A percentile compares a stretch with the other conserved stretches of the same genome.
Evolutionary conservation across 2,797 vertebrate species (phyloP).

Genomic region (Phylloscopus collybita): DNA sequence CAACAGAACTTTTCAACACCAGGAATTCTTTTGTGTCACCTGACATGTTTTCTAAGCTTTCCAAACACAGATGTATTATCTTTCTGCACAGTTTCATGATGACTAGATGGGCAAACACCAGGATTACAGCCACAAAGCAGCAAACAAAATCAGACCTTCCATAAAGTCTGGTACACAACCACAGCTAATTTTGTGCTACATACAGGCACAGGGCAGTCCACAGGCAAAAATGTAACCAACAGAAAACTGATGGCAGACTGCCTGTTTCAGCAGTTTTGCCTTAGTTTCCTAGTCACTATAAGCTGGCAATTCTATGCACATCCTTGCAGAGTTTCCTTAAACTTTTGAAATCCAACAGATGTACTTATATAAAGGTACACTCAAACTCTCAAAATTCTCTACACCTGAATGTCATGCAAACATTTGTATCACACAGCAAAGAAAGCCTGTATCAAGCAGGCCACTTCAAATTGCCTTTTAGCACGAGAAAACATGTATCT

Average conservation of each 20-base stretch:
- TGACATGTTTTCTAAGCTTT: neutral
- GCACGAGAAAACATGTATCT: fast-evolving
- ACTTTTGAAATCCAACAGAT: neutral
- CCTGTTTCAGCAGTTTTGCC: neutral
- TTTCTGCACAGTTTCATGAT: neutral
- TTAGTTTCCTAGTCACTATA: neutral
- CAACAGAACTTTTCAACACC: neutral
- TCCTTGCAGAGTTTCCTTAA: neutral
- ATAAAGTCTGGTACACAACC: neutral
- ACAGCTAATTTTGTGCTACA: neutral
- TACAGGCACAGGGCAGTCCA: neutral
- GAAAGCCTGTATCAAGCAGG: neutral
- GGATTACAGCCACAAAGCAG: neutral
- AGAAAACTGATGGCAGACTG: fast-evolving
- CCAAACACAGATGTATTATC: neutral
- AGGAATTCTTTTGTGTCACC: neutral
- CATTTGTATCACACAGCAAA: neutral
- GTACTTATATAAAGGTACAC: neutral
- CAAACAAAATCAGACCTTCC: neutral
- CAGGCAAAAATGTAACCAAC: neutral
- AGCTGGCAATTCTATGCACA: neutral
- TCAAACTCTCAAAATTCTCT: neutral
- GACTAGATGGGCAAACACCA: neutral
- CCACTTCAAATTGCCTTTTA: neutral
- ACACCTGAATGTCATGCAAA: neutral